Conservation (phyloP, 2,888 invertebrate genomes). For the Sisyra nigra region DNA sequence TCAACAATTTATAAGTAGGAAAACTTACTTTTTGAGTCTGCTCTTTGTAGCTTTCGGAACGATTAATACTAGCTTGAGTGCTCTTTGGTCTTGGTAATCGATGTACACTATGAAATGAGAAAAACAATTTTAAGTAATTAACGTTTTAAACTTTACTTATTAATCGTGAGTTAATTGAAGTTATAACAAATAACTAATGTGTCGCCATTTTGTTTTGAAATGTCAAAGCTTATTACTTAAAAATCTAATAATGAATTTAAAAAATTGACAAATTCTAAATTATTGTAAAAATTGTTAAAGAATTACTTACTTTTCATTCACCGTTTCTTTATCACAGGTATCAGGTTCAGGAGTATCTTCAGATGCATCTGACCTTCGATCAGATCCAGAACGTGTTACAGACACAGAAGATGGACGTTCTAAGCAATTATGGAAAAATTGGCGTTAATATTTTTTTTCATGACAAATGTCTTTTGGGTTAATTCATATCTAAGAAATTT, state of each 20-base stretch:
- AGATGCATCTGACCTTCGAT: slow-evolving; percentile 26
- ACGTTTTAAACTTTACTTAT: too few relatives aligned
- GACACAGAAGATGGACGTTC: slow-evolving; percentile 24
- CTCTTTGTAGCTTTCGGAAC: slow-evolving; percentile 29
- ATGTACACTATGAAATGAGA: slow-evolving; percentile 23
- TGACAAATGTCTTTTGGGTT: background rate
- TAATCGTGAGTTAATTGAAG: too few relatives aligned
- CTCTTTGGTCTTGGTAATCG: slow-evolving; percentile 22
- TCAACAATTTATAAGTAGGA: background rate
- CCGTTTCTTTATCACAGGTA: slow-evolving; percentile 5
- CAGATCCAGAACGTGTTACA: slow-evolving; percentile 26
- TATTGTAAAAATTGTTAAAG: background rate
- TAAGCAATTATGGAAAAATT: slow-evolving; percentile 16
- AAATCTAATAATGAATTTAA: too few relatives aligned
- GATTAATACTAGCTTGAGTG: slow-evolving; percentile 22
- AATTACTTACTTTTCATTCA: slow-evolving; percentile 15
- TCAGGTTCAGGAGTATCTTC: slow-evolving; percentile 12
- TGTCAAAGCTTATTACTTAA: too few relatives aligned
- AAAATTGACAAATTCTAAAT: too few relatives aligned
- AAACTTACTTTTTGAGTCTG: slow-evolving; percentile 24
- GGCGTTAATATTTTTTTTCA: slow-evolving; percentile 2
- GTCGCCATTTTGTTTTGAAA: too few relatives aligned
- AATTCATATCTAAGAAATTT: too few relatives aligned
- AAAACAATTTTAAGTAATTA: slow-evolving; percentile 4
- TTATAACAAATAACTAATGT: too few relatives aligned